Conservation (phyloP, 2,888 invertebrate genomes). For the Meta bourneti region DNA sequence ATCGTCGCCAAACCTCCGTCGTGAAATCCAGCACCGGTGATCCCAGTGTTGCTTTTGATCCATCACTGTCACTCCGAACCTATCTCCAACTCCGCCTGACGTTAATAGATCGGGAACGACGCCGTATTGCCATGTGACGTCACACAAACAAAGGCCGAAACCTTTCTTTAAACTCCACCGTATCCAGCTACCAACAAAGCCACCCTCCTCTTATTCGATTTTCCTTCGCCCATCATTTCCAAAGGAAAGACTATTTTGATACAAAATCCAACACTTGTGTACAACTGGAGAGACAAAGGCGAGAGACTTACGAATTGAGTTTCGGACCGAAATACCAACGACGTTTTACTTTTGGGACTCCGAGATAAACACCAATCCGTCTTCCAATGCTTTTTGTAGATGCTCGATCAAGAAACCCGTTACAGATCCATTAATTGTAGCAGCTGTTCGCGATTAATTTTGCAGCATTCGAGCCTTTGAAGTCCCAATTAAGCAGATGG, state of each 20-base stretch:
- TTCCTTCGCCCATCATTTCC: neutral
- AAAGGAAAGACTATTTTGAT: neutral
- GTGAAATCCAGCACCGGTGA: conserved; percentile 42
- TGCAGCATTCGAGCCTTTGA: conserved; percentile 12
- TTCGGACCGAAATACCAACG: neutral
- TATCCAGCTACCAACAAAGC: neutral
- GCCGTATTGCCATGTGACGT: conserved; percentile 52
- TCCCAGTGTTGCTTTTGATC: conserved; percentile 68
- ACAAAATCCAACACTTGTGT: neutral
- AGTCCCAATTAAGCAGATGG: conserved; percentile 1
- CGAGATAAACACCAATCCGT: conserved; percentile 24
- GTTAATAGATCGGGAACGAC: conserved; percentile 70
- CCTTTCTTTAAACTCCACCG: neutral
- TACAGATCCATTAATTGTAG: conserved; percentile 48
- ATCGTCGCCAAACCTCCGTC: conserved; percentile 64
- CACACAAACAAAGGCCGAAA: conserved; percentile 31
- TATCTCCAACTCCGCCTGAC: conserved; percentile 68
- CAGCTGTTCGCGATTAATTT: conserved; percentile 49
- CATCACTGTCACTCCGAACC: conserved; percentile 70
- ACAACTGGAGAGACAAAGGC: neutral
- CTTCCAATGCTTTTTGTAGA: conserved; percentile 24
- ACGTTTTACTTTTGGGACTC: neutral
- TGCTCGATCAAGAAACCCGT: conserved; percentile 45
- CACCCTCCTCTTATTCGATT: neutral
- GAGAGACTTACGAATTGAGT: neutral